A percentile compares a stretch with the other conserved stretches of the same genome.
Evolutionary conservation across 2,797 vertebrate genomes (phyloP).

Genomic region (Cirrhinus molitorella): DNA sequence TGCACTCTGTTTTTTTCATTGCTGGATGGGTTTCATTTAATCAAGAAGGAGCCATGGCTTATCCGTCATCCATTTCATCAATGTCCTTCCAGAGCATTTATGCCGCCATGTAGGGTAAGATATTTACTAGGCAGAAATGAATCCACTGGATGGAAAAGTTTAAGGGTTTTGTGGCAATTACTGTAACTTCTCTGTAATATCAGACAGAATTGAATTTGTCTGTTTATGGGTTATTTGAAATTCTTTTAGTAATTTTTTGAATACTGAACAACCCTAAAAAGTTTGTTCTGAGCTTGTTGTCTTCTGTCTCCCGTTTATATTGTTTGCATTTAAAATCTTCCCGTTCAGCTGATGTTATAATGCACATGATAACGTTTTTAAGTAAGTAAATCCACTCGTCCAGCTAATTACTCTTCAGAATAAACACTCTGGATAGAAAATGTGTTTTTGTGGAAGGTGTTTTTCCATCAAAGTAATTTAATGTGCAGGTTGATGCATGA

Average conservation of each 20-base stretch:
- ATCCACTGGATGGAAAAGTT: background rate
- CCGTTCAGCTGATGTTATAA: too few species aligned
- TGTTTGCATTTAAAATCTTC: too few species aligned
- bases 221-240: too few species aligned
- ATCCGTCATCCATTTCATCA: background rate
- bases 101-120: background rate
- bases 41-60: background rate
- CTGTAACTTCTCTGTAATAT: background rate
- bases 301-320: too few species aligned
- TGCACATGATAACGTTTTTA: too few species aligned
- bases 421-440: background rate
- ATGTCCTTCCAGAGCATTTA: background rate
- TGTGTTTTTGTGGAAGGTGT: background rate
- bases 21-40: background rate
- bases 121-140: background rate
- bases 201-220: background rate
- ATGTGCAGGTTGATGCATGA: background rate
- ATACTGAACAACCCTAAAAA: too few species aligned
- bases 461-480: background rate
- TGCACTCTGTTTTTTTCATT: background rate
- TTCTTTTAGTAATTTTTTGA: background rate
- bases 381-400: too few species aligned
- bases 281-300: too few species aligned
- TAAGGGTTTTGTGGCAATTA: background rate
- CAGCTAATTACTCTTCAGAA: too few species aligned